Percentiles rank a stretch among this genome's conserved stretches.
Conservation (phyloP, 2,113 vertebrate genomes). For the Crypturellus undulatus region DNA sequence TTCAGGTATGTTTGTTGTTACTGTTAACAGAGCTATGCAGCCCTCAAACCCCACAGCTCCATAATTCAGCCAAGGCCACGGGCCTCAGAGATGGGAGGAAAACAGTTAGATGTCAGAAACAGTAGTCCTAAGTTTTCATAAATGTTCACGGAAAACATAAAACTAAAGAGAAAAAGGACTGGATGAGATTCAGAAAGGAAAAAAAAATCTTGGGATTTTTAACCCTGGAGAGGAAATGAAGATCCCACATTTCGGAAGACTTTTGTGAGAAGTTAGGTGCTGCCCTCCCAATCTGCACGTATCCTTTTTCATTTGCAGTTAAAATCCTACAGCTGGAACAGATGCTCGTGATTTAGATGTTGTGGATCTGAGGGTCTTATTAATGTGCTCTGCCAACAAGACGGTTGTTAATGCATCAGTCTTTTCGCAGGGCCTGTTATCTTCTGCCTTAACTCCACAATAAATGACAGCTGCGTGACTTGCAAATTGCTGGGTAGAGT, state of each 20-base stretch:
- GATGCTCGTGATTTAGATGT: neutral
- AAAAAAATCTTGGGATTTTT: neutral
- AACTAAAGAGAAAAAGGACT: neutral
- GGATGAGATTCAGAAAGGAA: neutral
- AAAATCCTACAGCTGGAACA: neutral
- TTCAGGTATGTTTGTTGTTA: neutral
- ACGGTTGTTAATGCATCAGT: constrained; percentile 15
- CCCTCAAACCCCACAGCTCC: neutral
- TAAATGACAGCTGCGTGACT: neutral
- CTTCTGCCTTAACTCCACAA: constrained; percentile 19
- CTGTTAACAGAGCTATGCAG: neutral
- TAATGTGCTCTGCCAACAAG: neutral
- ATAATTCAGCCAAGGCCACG: neutral
- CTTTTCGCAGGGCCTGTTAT: constrained; percentile 1
- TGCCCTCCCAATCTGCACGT: neutral
- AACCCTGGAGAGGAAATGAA: neutral
- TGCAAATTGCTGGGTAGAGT: neutral
- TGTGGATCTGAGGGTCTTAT: neutral
- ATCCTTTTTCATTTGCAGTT: neutral
- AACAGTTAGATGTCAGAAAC: neutral
- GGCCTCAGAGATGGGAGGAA: neutral
- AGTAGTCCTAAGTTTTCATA: neutral
- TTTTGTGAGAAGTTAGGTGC: neutral
- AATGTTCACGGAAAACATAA: neutral
- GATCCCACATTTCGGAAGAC: neutral